Conservation (phyloP, 2,113 vertebrate genomes). For the Alectura lathami region DNA sequence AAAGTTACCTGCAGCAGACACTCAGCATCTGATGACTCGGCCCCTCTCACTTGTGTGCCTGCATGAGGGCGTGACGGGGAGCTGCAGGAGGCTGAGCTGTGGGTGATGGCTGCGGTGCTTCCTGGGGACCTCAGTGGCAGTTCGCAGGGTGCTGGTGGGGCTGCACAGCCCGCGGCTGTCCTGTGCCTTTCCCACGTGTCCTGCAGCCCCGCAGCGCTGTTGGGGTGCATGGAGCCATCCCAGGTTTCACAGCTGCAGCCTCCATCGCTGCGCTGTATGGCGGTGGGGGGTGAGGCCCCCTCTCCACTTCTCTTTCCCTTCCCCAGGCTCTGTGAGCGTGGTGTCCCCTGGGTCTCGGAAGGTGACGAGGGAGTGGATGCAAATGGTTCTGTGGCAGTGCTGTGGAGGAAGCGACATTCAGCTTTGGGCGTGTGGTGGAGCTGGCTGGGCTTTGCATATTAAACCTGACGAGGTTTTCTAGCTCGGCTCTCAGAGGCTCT, state of each 20-base stretch:
- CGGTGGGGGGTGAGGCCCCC: not conserved
- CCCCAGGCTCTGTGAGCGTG: not conserved
- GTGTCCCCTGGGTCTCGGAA: rapidly evolving
- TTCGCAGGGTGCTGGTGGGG: rapidly evolving
- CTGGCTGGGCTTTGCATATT: slow-evolving; percentile 20
- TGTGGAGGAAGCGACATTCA: slow-evolving; percentile 26
- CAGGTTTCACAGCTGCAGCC: not conserved
- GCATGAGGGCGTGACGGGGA: not conserved
- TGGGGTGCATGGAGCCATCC: not conserved
- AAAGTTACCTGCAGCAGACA: not conserved
- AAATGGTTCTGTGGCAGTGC: not conserved
- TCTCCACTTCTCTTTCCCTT: not conserved
- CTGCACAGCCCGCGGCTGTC: not conserved
- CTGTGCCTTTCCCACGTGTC: not conserved
- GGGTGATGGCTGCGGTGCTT: not conserved
- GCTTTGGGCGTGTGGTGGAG: slow-evolving; percentile 39
- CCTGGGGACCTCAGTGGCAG: rapidly evolving
- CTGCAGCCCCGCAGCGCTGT: rapidly evolving
- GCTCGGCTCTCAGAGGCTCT: not conserved
- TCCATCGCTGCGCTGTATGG: rapidly evolving
- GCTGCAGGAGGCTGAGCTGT: not conserved
- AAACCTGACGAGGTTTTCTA: not conserved
- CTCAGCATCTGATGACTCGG: not conserved
- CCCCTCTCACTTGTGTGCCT: rapidly evolving
- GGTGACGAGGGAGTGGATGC: not conserved